These are phyloP conservation scores for Schizotus pectinicornis DNA, from an alignment of 2,888 invertebrate genomes.

Conservation along the genomic window DNA sequence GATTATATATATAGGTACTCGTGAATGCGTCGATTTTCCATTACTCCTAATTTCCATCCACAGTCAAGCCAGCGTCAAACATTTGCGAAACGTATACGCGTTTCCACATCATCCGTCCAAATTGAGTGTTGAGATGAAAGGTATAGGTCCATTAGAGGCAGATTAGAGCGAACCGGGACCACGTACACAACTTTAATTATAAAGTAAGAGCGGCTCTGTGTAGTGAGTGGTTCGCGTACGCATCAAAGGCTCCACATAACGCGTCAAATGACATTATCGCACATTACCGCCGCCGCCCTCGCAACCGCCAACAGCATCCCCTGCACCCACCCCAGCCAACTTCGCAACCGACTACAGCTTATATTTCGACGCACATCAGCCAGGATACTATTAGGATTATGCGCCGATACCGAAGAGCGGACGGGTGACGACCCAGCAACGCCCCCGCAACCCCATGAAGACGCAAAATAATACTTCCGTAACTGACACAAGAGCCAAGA, in stretches of 20 bases:
- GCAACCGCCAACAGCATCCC: slow-evolving; percentile 21
- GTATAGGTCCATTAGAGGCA: slow-evolving; percentile 51
- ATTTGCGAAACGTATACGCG: slow-evolving; percentile 10
- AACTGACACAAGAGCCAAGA: too few relatives aligned
- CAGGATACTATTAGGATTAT: slow-evolving; percentile 27
- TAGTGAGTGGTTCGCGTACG: slow-evolving; percentile 42
- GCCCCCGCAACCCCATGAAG: neutral
- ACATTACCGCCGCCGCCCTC: slow-evolving; percentile 36
- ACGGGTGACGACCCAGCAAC: neutral
- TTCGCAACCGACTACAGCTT: slow-evolving; percentile 18
- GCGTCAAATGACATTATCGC: slow-evolving; percentile 40
- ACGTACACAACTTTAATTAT: slow-evolving; percentile 53
- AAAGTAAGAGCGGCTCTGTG: slow-evolving; percentile 46
- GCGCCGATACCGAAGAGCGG: slow-evolving; percentile 24
- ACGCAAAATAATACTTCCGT: too few relatives aligned
- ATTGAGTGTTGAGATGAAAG: slow-evolving; percentile 51
- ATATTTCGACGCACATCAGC: slow-evolving; percentile 24
- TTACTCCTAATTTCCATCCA: too few relatives aligned
- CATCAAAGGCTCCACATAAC: slow-evolving; percentile 45
- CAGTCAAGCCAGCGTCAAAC: too few relatives aligned
- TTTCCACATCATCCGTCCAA: slow-evolving; percentile 29
- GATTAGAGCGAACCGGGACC: slow-evolving; percentile 47
- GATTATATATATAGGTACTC: too few relatives aligned
- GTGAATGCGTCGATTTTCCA: too few relatives aligned
- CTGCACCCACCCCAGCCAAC: neutral